phyloP scores from a whole-genome alignment of 2,113 vertebrate genomes.

The Tautogolabrus adspersus region DNA sequence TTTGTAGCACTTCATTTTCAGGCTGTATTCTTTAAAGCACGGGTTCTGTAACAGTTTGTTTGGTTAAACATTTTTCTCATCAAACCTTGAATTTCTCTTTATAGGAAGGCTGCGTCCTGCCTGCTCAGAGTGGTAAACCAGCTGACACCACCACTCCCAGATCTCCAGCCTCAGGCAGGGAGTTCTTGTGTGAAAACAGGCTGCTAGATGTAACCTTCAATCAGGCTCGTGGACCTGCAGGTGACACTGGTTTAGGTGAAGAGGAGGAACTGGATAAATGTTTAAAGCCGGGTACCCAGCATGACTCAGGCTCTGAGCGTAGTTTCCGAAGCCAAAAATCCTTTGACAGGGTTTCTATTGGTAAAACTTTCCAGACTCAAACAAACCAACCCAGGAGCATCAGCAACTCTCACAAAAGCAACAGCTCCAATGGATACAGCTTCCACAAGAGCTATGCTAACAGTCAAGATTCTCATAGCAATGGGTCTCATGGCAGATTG shows the following conservation, averaged over 20 bases:
- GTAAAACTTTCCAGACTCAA: conserved; percentile 42
- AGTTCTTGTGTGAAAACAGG: conserved; percentile 17
- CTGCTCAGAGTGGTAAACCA: conserved; percentile 1
- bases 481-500: conserved; percentile 33
- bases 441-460: conserved; percentile 40
- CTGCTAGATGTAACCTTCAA: conserved; percentile 18
- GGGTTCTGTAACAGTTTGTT: neutral
- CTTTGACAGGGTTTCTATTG: conserved; percentile 29
- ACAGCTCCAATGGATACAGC: conserved; percentile 55
- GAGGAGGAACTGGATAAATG: conserved; percentile 32
- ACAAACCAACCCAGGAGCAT: conserved; percentile 20
- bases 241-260: conserved; percentile 1
- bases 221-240: conserved; percentile 4
- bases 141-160: conserved; percentile 6
- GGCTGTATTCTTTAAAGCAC: too few species aligned
- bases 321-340: conserved; percentile 60
- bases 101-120: conserved; percentile 9
- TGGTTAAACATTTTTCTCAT: neutral
- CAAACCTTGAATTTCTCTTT: conserved; percentile 10
- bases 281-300: conserved; percentile 31
- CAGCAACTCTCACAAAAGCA: conserved; percentile 51
- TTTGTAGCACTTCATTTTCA: too few species aligned
- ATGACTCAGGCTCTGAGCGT: conserved; percentile 57
- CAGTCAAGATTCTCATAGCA: conserved; percentile 49
- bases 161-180: conserved; percentile 21